phyloP scores from a whole-genome alignment of 2,113 vertebrate species.

The Himantopus leucocephalus region DNA sequence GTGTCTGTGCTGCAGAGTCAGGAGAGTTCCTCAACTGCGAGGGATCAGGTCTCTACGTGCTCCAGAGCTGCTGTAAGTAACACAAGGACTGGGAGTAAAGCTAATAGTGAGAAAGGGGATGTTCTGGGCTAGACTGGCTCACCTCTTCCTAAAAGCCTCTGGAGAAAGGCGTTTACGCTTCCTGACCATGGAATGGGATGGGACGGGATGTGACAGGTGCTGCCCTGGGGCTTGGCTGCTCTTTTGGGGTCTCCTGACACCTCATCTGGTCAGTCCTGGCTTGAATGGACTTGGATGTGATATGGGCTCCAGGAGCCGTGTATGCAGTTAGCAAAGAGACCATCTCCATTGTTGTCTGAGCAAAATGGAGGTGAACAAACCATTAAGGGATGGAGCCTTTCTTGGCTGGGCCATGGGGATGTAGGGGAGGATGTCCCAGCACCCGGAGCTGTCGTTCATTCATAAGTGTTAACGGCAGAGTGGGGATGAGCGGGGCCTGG shows the following conservation, averaged over 20 bases:
- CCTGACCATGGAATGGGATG: not conserved
- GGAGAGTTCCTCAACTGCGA: constrained; percentile 99
- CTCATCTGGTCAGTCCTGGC: not conserved
- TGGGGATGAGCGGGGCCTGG: not conserved
- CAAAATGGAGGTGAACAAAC: not conserved
- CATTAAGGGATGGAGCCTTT: not conserved
- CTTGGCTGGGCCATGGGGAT: no score
- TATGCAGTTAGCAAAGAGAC: not conserved
- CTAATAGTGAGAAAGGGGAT: not conserved
- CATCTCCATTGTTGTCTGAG: not conserved
- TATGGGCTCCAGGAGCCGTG: accelerated
- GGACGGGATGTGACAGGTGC: not conserved
- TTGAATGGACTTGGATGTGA: not conserved
- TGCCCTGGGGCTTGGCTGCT: not conserved
- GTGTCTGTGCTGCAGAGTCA: constrained; percentile 79
- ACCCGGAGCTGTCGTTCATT: not conserved
- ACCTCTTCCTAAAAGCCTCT: not conserved
- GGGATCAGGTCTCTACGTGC: constrained; percentile 94
- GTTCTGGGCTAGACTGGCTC: not conserved
- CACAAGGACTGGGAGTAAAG: not conserved
- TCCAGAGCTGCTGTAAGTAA: constrained; percentile 97
- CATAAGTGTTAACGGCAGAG: accelerated
- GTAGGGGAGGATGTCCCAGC: not conserved
- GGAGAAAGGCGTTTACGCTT: not conserved
- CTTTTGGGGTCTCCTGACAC: not conserved